Base-by-base conservation (phyloP, 1,140 invertebrate species). In the Cataglyphis hispanica region DNA sequence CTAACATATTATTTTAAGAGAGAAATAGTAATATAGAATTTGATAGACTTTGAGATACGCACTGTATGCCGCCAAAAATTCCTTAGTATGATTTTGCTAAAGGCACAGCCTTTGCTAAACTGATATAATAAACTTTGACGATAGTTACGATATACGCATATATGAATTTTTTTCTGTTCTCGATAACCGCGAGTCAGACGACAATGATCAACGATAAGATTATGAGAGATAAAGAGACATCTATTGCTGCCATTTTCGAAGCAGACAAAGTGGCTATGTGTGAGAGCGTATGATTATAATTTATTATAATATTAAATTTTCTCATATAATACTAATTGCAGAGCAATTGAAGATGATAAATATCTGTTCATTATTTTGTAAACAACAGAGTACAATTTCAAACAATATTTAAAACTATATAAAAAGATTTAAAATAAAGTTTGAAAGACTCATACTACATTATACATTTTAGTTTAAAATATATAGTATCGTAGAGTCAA, bases 161-260 rank as follows among this genome's bases (percentile, higher is more conserved):
- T 60, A 61, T 46, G 34, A 61, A 46, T 34, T 84, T 60, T 53
- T 76, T 84, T n/a, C 8, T 64, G 40, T 3, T 74, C 60, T 84
- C 58, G 58, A 76, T 56, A 84, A 84, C 8, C 60, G 16, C 70
- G 25, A 76, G 40, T 84, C 58, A 61, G 69, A 84, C 63, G 60
- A 84, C 70, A 63, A 63, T 27, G 53, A 84, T 75, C 27, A 75
- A 63, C 27, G 70, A 84, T 84, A 84, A 84, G 81, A 84, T 81
- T 81, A 72, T 81, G 25, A 70, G 2, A 70, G 66, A 72, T 81
- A 81, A 81, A 81, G 22, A 70, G 19, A 4, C 37, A 81, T 58
- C 37, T 81, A 81, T 81, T 81, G 70, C 66, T 81, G 64, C 25
- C 64, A 70, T 81, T 81, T 40, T 10, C 34, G 13, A 70, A 70